Evolutionary conservation across 2,888 invertebrate genomes (phyloP).

Genomic region (Idaea biselata): DNA sequence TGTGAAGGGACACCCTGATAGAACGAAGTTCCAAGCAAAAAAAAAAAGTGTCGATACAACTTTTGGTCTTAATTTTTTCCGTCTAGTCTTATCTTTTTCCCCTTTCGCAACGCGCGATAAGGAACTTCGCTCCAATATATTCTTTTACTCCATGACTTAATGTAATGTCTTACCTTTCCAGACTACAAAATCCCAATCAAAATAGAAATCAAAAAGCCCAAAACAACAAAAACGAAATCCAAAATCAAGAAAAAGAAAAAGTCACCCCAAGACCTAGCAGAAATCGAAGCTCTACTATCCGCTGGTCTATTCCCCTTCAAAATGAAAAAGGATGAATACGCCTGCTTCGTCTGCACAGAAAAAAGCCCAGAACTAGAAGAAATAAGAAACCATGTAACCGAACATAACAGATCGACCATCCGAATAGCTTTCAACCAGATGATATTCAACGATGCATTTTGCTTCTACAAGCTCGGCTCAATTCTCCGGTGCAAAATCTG

Average conservation of each 20-base stretch:
- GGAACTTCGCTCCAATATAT: no score
- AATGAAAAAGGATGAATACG: conserved; percentile 54
- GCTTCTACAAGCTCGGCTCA: conserved; percentile 47
- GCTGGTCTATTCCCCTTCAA: conserved; percentile 67
- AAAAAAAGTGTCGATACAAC: no score
- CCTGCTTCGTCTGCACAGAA: conserved; percentile 60
- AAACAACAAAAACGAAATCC: conserved; percentile 36
- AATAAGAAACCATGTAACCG: conserved; percentile 49
- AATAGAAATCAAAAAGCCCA: conserved; percentile 42
- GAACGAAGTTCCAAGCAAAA: no score
- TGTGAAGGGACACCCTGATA: no score
- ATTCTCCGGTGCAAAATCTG: conserved; percentile 63
- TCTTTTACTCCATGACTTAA: not conserved
- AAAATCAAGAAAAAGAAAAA: conserved; percentile 42
- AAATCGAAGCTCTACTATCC: conserved; percentile 54
- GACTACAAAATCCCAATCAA: conserved; percentile 39
- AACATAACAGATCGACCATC: conserved; percentile 54
- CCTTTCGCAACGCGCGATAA: no score
- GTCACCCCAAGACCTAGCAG: conserved; percentile 42
- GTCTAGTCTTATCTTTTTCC: no score
- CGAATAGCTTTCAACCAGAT: conserved; percentile 65
- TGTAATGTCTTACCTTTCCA: conserved; percentile 7
- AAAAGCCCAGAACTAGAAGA: conserved; percentile 53
- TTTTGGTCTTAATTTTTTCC: no score
- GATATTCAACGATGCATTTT: conserved; percentile 54